Evolutionary conservation across 2,113 vertebrate genomes (phyloP), one percentile per base, ranked within the genome.

Genomic region (Synchiropus splendidus): DNA sequence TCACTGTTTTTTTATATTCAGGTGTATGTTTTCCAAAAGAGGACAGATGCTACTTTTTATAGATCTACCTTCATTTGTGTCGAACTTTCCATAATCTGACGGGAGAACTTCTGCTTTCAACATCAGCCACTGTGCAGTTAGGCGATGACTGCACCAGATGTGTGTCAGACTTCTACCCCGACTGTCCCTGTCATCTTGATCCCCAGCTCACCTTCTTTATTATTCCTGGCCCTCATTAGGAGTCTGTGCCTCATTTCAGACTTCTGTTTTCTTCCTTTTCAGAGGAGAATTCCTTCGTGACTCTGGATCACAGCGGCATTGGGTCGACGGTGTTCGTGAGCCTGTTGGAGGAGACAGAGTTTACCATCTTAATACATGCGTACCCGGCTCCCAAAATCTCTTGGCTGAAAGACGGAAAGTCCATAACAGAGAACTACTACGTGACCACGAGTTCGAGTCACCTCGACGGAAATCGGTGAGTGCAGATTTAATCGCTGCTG

Each of bases 331-430:
- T 94, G 80, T 74, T 82, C 38, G 85, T 90, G 36, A 83, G 85
- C 44, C 77, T 93, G 10, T 82, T 94, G 1, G 88, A 93, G 75
- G 89, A 90, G 21, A 90, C 86, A 6, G 85, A 90, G 67, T 94
- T 91, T 36, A 86, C 86, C 0, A 87, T 97, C 17, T 79, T 88
- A 11, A 88, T 97, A 12, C 50, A 86, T 16, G 90, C 90, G 14
- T 87, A 91, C 48, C 90, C 89, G 0, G 44, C 79, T 11, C 95
- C 95, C 47, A 89, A 78, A 72, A 82, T 97, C 50, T 75, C 57
- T 12, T 98, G 95, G 95, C 62, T 87, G 49, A 95, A 92, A 64
- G 86, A 97, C 31, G 88, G 83, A 0, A 54, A 77, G 51, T 79
- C 72, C 4, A 45, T 97, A 35, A 75, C 81, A 1, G 86, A 86